Base-by-base conservation (phyloP, 2,113 vertebrate species). In the Pionites leucogaster region DNA sequence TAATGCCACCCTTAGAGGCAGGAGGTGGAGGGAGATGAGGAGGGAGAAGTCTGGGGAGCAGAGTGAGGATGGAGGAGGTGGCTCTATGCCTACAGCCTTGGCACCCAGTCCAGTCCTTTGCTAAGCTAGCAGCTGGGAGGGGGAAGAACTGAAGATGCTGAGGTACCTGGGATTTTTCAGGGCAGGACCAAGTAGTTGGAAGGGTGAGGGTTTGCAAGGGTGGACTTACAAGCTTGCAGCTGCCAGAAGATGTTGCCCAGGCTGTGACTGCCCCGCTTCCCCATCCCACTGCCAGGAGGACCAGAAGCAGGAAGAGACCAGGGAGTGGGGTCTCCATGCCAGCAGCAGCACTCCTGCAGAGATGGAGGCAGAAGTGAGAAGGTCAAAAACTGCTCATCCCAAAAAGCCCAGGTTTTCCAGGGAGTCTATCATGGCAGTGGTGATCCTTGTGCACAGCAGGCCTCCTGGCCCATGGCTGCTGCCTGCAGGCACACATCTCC, bases 151-250 rank as follows among this genome's bases (percentile, higher is more conserved):
- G 57, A 62, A 91, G 52, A 44, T 68, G 69, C 55, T 68, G 90
- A 88, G 22, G 16, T 6, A 0, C 35, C 70, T 44, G 46, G 28
- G 39, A 33, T 88, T 67, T 84, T 24, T 47, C 41, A 64, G 62
- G 28, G 47, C 46, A 78, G 55, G 60, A 75, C 25, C 49, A 86
- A 49, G 47, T 18, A 65, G 14, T 47, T 11, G 17, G 70, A 92
- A 39, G 75, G 72, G 15, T 23, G 44, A 39, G 35, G 37, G 22
- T 53, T 88, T 72, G 59, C 14, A 64, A 41, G 27, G 82, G 68
- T 93, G 76, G 59, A 98, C 98, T 98, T 95, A 98, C 98, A 13
- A 95, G 64, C 81, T 95, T 46, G 14, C 98, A 98, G 91, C 89
- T 50, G 2, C 88, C 78, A 2, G 88, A 89, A 59, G 91, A 94